phyloP scores from a whole-genome alignment of 2,888 invertebrate species.

The Metallyticus violacea region DNA sequence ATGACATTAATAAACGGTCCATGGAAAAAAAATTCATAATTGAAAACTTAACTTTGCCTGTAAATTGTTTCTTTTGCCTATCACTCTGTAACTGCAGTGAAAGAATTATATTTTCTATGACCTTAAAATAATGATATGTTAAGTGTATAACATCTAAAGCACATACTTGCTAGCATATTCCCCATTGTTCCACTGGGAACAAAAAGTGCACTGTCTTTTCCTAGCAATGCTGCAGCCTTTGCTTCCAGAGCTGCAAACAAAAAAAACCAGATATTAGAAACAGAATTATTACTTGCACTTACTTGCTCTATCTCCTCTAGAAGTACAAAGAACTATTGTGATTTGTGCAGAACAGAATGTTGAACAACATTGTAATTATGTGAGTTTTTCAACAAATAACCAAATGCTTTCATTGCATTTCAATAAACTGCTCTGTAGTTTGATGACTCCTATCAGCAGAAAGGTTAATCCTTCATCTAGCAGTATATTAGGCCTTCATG shows the following conservation, averaged over 20 bases:
- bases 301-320: background rate
- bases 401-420: too few relatives aligned
- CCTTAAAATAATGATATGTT: too few relatives aligned
- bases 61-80: too few relatives aligned
- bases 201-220: conserved; percentile 86
- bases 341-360: background rate
- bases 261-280: background rate
- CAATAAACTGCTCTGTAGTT: too few relatives aligned
- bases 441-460: too few relatives aligned
- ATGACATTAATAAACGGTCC: too few relatives aligned
- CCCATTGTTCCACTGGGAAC: conserved; percentile 93
- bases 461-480: too few relatives aligned
- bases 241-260: conserved; percentile 64
- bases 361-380: background rate
- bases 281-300: background rate
- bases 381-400: background rate
- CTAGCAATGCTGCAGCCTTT: conserved; percentile 71
- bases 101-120: too few relatives aligned
- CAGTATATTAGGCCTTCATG: too few relatives aligned
- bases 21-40: too few relatives aligned
- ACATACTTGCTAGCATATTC: conserved; percentile 84
- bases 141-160: conserved; percentile 20
- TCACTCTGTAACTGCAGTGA: too few relatives aligned
- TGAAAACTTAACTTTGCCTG: too few relatives aligned
- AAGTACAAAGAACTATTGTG: background rate